Evolutionary conservation across 2,888 invertebrate species (phyloP).

Genomic region (Tetragonula carbonaria): DNA sequence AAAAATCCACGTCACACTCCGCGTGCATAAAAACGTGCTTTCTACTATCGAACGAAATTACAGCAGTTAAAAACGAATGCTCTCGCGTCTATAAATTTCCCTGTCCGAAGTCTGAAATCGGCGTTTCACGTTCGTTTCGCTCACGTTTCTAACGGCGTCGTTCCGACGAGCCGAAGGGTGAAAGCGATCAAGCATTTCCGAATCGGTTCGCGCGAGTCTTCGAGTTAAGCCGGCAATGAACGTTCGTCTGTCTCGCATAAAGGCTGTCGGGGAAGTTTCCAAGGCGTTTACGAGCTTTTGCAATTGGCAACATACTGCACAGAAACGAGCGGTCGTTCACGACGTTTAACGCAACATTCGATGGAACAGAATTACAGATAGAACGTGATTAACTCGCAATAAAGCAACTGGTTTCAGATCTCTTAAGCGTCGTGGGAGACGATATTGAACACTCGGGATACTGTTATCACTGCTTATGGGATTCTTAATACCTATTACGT

Average conservation of each 20-base stretch:
- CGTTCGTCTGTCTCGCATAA: slow-evolving; percentile 34
- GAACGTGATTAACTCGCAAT: slow-evolving; percentile 6
- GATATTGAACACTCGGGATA: background rate
- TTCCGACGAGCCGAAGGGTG: slow-evolving; percentile 61
- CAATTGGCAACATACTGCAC: slow-evolving; percentile 36
- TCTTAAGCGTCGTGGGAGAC: too few relatives aligned
- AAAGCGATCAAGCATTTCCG: slow-evolving; percentile 58
- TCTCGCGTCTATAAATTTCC: slow-evolving; percentile 37
- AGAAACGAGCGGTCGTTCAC: slow-evolving; percentile 13
- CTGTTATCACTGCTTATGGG: background rate
- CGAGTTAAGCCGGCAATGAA: slow-evolving; percentile 24
- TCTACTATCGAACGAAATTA: background rate
- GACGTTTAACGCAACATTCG: slow-evolving; percentile 38
- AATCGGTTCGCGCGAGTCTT: slow-evolving; percentile 36
- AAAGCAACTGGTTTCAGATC: slow-evolving; percentile 1
- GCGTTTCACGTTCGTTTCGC: slow-evolving; percentile 18
- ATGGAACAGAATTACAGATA: slow-evolving; percentile 5
- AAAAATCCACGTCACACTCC: too few relatives aligned
- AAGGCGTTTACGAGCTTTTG: background rate
- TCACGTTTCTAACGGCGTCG: slow-evolving; percentile 22
- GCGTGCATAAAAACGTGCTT: too few relatives aligned
- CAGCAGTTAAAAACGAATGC: background rate
- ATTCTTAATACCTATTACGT: background rate
- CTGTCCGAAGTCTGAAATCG: slow-evolving; percentile 1
- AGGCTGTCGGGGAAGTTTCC: slow-evolving; percentile 16